phyloP scores from a whole-genome alignment of 2,888 invertebrate genomes.

The Hipparchia sbordonii region DNA sequence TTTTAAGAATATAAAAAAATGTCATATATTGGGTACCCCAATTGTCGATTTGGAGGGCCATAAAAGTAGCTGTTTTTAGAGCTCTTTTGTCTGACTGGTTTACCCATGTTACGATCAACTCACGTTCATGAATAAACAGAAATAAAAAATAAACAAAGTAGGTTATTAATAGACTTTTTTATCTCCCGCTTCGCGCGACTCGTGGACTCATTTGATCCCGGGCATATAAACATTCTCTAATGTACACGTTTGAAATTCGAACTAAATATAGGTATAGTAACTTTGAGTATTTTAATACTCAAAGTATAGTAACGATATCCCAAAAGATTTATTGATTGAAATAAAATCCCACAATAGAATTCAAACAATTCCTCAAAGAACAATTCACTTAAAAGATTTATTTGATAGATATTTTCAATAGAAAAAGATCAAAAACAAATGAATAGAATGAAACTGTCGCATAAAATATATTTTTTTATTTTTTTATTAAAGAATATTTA shows the following conservation, averaged over 20 bases:
- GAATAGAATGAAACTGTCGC: too few species aligned
- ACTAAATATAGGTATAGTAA: too few species aligned
- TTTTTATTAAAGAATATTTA: too few species aligned
- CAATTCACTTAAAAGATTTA: background rate
- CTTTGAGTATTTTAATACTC: too few species aligned
- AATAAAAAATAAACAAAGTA: background rate
- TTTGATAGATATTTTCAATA: background rate
- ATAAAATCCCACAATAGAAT: background rate
- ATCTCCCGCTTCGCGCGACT: conserved; percentile 15
- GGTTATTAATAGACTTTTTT: conserved; percentile 11
- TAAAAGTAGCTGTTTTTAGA: too few species aligned
- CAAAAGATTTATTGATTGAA: background rate
- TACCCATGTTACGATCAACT: too few species aligned
- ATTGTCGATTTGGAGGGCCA: too few species aligned
- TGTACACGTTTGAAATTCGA: background rate
- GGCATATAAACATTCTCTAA: background rate
- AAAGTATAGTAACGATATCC: background rate
- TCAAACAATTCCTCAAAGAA: background rate
- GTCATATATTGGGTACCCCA: too few species aligned
- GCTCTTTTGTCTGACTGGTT: too few species aligned
- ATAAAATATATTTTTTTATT: too few species aligned
- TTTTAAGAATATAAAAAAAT: too few species aligned
- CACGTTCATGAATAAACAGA: background rate
- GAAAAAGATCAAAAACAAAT: background rate
- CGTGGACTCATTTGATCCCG: conserved; percentile 11